Conservation (phyloP, 92 coral and sea anemone species). For the Siderastrea siderea region DNA sequence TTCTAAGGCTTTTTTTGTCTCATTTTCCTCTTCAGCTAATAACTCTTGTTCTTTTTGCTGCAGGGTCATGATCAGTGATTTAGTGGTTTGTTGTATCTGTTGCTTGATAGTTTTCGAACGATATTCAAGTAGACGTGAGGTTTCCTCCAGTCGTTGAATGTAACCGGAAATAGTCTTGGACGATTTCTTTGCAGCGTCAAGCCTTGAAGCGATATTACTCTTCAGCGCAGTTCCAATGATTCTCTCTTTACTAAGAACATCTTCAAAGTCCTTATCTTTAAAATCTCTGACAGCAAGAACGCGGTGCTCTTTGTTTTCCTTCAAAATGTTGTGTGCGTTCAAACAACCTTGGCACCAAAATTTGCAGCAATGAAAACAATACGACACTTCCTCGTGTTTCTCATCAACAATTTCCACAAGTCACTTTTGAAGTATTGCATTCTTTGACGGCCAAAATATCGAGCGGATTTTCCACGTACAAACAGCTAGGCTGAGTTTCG, state of each 20-base stretch:
- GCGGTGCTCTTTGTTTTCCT: constrained; percentile 31
- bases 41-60: no score
- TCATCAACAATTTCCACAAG: constrained; percentile 46
- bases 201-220: no score
- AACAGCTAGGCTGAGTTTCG: constrained; percentile 40
- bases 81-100: no score
- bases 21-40: no score
- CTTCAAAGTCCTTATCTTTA: constrained; percentile 24
- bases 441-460: constrained; percentile 49
- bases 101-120: no score
- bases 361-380: constrained; percentile 54
- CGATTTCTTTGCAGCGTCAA: no score
- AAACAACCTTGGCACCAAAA: constrained; percentile 43
- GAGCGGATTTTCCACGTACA: constrained; percentile 54
- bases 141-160: no score
- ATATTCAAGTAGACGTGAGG: no score
- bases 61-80: no score
- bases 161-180: no score
- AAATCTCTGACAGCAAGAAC: constrained; percentile 27
- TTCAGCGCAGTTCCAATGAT: no score
- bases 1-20: no score
- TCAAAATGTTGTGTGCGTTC: constrained; percentile 36
- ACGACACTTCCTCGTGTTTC: constrained; percentile 36
- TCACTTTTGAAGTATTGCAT: constrained; percentile 24
- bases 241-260: not conserved